Base-by-base conservation (phyloP, 53 echinoderm and acorn worm genomes). In the Zoroaster sp. region DNA sequence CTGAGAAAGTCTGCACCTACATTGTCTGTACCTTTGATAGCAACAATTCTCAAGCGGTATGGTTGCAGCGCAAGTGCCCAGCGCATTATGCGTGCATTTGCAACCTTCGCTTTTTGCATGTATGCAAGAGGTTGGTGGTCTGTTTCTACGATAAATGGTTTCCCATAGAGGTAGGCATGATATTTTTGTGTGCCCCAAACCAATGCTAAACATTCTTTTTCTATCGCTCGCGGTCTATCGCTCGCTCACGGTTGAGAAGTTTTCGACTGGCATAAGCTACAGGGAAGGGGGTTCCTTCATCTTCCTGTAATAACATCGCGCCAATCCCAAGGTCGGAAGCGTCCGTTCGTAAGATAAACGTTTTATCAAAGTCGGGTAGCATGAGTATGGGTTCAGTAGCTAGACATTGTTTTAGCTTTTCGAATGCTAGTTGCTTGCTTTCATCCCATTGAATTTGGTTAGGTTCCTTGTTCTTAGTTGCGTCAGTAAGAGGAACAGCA, bases 401-500 rank as follows among this genome's bases (percentile, higher is more conserved):
- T 3, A 94, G 72, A 40, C 72, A 75, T 33, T 36, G 38, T 69
- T 92, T 92, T 44, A 94, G 74, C 3, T 66, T 65, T 39, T 77
- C 35, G 41, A 92, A 94, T 5, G 94, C 91, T 21, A 69, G 31
- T 53, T 85, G 81, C 25, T 89, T 83, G 15, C 47, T 78, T 11
- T 73, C 67, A n/a, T 37, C 43, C 92, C 89, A 94, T 4, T 35
- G 7, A 17, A 94, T 46, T 52, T 89, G 69, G 69, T 70, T 91
- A 39, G 93, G 93, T 41, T 93, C 53, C 17, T 87, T 65, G 6
- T 55, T 74, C 71, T 83, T 91, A 31, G 91, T 93, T 55, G 42
- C 44, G 68, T 93, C 91, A 51, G 87, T 93, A 1, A 93, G 73
- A 6, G 90, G 93, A 18, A 77, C 87, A 35, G 93, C 88, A 21